These are phyloP conservation scores for Harpagifer antarcticus DNA, from an alignment of 2,797 vertebrate species.

Conservation along the genomic window DNA sequence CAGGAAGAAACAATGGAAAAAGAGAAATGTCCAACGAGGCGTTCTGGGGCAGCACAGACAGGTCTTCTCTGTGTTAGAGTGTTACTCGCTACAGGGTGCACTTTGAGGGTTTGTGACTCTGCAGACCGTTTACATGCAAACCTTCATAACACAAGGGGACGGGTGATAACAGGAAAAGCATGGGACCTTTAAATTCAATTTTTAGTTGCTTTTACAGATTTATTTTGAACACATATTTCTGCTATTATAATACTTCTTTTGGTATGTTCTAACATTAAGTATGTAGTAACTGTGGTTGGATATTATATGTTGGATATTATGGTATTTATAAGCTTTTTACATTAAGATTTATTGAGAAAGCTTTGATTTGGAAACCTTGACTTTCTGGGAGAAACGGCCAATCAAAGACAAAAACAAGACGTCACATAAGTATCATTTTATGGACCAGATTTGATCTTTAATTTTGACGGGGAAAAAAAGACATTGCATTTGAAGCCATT, in stretches of 20 bases:
- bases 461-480: conserved; percentile 64
- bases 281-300: not conserved
- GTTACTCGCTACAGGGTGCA: too few relatives aligned
- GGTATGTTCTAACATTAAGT: not conserved
- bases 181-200: too few relatives aligned
- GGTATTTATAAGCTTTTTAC: not conserved
- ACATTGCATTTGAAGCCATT: conserved; percentile 80
- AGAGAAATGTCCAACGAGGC: too few relatives aligned
- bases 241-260: not conserved
- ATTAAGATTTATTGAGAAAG: not conserved
- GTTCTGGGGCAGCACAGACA: too few relatives aligned
- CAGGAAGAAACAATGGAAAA: too few relatives aligned
- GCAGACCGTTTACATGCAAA: too few relatives aligned
- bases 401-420: not conserved
- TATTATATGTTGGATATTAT: not conserved
- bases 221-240: not conserved
- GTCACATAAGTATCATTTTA: conserved; percentile 15
- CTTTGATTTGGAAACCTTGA: not conserved
- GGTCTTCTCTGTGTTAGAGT: too few relatives aligned
- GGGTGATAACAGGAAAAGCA: too few relatives aligned
- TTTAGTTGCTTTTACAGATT: not conserved
- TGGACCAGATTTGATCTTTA: conserved; percentile 72
- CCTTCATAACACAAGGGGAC: too few relatives aligned
- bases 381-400: not conserved
- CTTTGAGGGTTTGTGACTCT: too few relatives aligned